phyloP scores from a whole-genome alignment of 2,888 invertebrate genomes.

The Pachymerium ferrugineum region DNA sequence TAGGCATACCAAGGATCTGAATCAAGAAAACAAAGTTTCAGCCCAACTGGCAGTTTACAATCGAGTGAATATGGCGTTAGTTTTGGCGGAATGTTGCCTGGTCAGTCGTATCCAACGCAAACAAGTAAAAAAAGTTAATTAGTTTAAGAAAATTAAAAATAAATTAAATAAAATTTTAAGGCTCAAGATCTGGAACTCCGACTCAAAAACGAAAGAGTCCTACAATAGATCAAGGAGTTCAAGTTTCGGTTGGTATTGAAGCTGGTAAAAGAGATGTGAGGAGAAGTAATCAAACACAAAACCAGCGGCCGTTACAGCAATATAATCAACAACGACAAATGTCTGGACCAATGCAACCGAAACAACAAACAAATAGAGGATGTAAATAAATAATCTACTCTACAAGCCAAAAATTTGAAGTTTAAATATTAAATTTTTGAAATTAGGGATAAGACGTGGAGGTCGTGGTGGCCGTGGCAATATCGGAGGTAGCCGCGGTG shows the following conservation, averaged over 20 bases:
- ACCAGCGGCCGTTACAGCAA: not conserved
- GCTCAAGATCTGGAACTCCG: constrained; percentile 50
- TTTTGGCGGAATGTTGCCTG: not conserved
- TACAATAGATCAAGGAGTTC: constrained; percentile 76
- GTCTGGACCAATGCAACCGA: not conserved
- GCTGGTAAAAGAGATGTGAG: not conserved
- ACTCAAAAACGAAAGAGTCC: constrained; percentile 65
- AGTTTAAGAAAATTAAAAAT: not conserved
- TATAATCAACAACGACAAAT: not conserved
- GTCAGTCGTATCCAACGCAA: not conserved
- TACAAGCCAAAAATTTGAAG: not conserved
- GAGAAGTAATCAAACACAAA: not conserved
- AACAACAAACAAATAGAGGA: not conserved
- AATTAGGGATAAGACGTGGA: constrained; percentile 24
- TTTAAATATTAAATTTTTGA: not conserved
- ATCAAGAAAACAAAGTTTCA: not conserved
- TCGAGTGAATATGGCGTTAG: not conserved
- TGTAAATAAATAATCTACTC: not conserved
- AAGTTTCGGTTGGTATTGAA: constrained; percentile 49
- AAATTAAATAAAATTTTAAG: constrained; percentile 36
- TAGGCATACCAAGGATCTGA: not conserved
- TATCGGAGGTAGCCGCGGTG: constrained; percentile 23
- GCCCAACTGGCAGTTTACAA: not conserved
- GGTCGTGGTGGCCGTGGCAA: not conserved
- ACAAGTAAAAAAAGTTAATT: not conserved